Conservation (phyloP, 2,113 vertebrate genomes). For the Baryphthengus martii region DNA sequence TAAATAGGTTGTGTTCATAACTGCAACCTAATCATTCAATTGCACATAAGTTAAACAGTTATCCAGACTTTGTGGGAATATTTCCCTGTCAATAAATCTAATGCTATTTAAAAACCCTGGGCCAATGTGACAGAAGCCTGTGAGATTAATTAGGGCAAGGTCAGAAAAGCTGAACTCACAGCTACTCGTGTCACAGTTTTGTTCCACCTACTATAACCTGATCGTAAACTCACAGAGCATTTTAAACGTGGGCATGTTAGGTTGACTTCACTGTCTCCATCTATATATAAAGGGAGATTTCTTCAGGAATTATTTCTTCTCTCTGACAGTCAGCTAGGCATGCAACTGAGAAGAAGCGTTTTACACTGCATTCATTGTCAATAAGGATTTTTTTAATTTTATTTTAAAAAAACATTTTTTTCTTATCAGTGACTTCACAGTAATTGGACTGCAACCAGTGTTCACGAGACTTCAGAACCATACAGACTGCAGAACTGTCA, state of each 20-base stretch:
- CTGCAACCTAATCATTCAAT: constrained; percentile 63
- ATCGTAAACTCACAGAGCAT: neutral
- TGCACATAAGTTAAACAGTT: constrained; percentile 55
- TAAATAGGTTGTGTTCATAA: constrained; percentile 54
- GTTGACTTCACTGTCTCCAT: neutral
- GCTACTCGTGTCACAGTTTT: constrained; percentile 8
- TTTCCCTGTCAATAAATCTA: constrained; percentile 59
- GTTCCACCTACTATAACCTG: neutral
- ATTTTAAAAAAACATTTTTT: neutral
- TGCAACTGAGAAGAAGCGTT: neutral
- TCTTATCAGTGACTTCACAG: neutral
- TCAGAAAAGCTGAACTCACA: constrained; percentile 28
- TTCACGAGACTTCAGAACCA: neutral
- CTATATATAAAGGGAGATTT: neutral
- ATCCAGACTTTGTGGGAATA: constrained; percentile 44
- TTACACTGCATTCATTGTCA: neutral
- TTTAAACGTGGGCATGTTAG: neutral
- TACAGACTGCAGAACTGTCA: neutral
- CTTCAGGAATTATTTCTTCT: neutral
- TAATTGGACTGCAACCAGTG: neutral
- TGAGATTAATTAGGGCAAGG: constrained; percentile 38
- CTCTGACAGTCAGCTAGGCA: neutral
- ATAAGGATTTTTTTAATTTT: neutral
- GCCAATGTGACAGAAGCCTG: constrained; percentile 15
- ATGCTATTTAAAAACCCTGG: constrained; percentile 7